Evolutionary conservation across 2,797 vertebrate species (phyloP), one percentile per base, ranked within the genome.

Genomic region (Anableps anableps): DNA sequence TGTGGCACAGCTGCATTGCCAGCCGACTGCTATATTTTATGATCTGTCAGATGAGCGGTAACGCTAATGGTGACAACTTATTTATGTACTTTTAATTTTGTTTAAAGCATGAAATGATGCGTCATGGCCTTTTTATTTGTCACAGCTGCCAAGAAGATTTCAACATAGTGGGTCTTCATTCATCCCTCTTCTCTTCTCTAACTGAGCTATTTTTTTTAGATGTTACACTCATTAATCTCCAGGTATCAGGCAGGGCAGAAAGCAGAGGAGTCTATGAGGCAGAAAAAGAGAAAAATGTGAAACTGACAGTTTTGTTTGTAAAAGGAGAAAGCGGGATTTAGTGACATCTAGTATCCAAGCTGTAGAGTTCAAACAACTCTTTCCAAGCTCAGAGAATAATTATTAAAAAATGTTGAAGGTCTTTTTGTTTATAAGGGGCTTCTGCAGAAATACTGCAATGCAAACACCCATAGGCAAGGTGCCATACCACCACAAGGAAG

Each of bases 21-120:
- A 53, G 58, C 36, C 47, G n/a, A 55, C 58, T 36, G 47, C 45
- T 66, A 45, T 43, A 53, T 62, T 53, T 66, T n/a, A 41, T 51
- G 45, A 66, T 53, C 47, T 55, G 75, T 73, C 53, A 73, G 51
- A 60, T 76, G 26, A 51, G 43, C 10, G 43, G 60, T 50, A 75
- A 72, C 34, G 38, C 43, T 64, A 58, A 64, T 34, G 55, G 58
- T 53, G 70, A 81, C 58, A 74, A 77, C 55, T 81, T 77, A 81
- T 80, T 60, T 80, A 72, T 77, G 50, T 81, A 73, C 45, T 73
- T 81, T 53, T 73, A 45, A 81, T 81, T 72, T 62, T 0, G 73
- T 72, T 43, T 43, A 77, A 75, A 43, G 58, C 38, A 19, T 74
- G 47, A n/a, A 77, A 73, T 77, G 43, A 53, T 43, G 36, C 23